Percentiles rank a stretch among this genome's conserved stretches.
Evolutionary conservation across 2,888 invertebrate genomes (phyloP).

Genomic region (Heliconius hortense): DNA sequence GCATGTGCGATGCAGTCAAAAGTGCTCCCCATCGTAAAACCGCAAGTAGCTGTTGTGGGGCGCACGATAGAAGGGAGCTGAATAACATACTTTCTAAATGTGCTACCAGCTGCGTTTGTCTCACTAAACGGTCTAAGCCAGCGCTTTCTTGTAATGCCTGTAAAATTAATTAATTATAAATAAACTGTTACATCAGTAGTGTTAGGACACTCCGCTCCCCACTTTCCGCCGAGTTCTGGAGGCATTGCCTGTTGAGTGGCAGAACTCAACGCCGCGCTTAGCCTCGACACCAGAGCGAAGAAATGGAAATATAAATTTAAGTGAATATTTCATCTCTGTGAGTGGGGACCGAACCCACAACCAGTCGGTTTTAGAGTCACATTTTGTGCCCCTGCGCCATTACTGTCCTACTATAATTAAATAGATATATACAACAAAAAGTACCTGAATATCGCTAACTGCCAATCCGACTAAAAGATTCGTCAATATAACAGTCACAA

Average conservation of each 20-base stretch:
- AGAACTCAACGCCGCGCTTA: no score
- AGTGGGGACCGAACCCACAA: no score
- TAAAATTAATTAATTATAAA: slow-evolving; percentile 33
- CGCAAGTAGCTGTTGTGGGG: slow-evolving; percentile 84
- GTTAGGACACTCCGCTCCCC: no score
- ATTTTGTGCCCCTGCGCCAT: no score
- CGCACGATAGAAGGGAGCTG: slow-evolving; percentile 86
- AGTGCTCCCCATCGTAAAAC: slow-evolving; percentile 87
- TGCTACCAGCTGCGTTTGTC: slow-evolving; percentile 91
- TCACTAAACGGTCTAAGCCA: slow-evolving; percentile 89
- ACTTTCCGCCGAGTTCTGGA: no score
- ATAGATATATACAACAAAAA: slow-evolving; percentile 3
- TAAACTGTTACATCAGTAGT: not conserved
- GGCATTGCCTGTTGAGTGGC: no score
- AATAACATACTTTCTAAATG: slow-evolving; percentile 92
- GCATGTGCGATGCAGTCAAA: slow-evolving; percentile 87
- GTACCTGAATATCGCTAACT: slow-evolving; percentile 90
- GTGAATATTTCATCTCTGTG: no score
- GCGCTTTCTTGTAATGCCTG: slow-evolving; percentile 90
- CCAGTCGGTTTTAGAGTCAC: no score
- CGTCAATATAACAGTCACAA: slow-evolving; percentile 91
- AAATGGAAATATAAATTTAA: no score
- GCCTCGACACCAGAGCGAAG: no score
- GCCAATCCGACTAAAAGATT: slow-evolving; percentile 92
- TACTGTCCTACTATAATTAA: not conserved